Percentiles rank a stretch among this genome's conserved stretches.
These are phyloP conservation scores for Microtus montanus DNA, from an alignment of 2,113 vertebrate genomes.

Conservation along the genomic window DNA sequence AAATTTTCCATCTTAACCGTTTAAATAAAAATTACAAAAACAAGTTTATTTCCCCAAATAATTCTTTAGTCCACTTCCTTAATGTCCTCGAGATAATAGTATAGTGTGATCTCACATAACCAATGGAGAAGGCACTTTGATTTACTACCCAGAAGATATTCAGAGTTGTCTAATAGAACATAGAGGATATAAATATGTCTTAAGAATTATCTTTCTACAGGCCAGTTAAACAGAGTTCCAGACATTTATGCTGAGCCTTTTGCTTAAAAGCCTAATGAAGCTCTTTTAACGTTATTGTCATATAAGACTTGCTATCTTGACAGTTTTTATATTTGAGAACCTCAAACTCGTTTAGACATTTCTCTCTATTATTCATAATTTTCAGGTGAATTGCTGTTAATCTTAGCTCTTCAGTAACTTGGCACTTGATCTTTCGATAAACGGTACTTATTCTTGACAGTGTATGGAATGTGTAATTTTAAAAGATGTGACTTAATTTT, in stretches of 20 bases:
- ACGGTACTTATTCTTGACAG: slow-evolving; percentile 31
- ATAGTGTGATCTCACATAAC: not conserved
- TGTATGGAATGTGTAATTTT: slow-evolving; percentile 26
- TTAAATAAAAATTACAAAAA: slow-evolving; percentile 37
- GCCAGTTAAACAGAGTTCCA: not conserved
- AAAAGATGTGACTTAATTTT: slow-evolving; percentile 43
- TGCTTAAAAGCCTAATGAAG: slow-evolving; percentile 52
- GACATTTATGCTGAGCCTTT: slow-evolving; percentile 28
- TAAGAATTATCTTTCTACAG: slow-evolving; percentile 35
- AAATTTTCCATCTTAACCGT: slow-evolving; percentile 27
- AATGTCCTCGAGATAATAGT: not conserved
- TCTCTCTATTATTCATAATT: not conserved
- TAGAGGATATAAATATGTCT: not conserved
- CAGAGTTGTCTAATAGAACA: slow-evolving; percentile 48
- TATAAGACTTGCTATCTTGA: slow-evolving; percentile 29
- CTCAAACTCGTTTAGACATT: not conserved
- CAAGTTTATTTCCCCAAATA: not conserved
- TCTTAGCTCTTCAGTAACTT: slow-evolving; percentile 43
- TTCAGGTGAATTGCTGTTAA: slow-evolving; percentile 39
- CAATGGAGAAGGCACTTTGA: slow-evolving; percentile 8
- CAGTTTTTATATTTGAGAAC: slow-evolving; percentile 48
- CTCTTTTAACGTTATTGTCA: slow-evolving; percentile 36
- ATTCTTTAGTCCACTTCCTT: not conserved
- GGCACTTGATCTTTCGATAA: slow-evolving; percentile 47
- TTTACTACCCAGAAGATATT: slow-evolving; percentile 23